Evolutionary conservation across 2,797 vertebrate species (phyloP), one percentile per base, ranked within the genome.

Genomic region (Odontamblyopus rebecca): DNA sequence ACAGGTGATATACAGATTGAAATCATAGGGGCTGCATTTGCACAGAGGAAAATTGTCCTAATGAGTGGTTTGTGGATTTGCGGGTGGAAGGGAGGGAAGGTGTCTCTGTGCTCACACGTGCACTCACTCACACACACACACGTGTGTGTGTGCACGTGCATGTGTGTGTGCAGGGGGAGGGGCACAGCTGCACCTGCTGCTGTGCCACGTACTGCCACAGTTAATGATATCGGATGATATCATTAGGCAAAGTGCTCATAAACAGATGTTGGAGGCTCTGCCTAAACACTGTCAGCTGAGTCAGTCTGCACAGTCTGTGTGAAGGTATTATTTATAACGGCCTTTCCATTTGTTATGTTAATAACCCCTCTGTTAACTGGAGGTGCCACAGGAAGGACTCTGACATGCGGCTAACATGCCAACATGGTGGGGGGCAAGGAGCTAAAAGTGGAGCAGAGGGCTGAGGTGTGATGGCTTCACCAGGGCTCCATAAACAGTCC

Each of bases 191-290:
- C 97, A 98, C 97, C 97, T 98, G 97, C 96, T 96, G 95, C 95
- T 95, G 93, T 91, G 93, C 94, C 93, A 93, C 93, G 92, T 95
- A 95, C 95, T 96, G 96, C 96, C 96, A 95, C 96, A 97, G 95
- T 97, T 98, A 98, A 99, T 98, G 98, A 98, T 97, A 98, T 98
- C 96, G 96, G 97, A 98, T 98, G 97, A 99, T 99, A 98, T 99
- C 97, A 99, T 99, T 99, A 99, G 96, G 95, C 95, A 97, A 97
- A 98, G 97, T 98, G 97, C 97, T 98, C 98, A 97, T 99, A 98
- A 99, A 98, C 98, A 99, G 98, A 98, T 99, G 98, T 99, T 98
- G 97, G 85, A 96, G 96, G 95, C 95, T 95, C 95, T 97, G 96
- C 96, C 96, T 97, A 96, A 97, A 96, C 97, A 95, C 96, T 96